A percentile compares a stretch with the other conserved stretches of the same genome.
Conservation (phyloP, 2,888 invertebrate genomes). For the Acanthosepion lycidas region DNA sequence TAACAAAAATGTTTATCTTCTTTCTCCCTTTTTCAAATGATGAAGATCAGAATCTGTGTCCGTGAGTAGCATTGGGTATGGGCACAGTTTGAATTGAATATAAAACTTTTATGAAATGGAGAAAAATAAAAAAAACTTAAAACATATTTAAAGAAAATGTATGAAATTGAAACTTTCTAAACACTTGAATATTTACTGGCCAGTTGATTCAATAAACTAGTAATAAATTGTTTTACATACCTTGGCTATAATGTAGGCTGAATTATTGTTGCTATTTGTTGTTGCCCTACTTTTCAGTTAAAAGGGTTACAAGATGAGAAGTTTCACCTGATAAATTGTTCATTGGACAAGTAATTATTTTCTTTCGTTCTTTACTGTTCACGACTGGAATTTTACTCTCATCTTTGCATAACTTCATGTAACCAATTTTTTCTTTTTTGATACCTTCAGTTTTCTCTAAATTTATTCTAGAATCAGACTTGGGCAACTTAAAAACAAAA, state of each 20-base stretch:
- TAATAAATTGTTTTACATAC: constrained; percentile 6
- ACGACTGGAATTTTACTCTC: not conserved
- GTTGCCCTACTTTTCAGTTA: not conserved
- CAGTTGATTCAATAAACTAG: not conserved
- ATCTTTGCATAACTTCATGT: not conserved
- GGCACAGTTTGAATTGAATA: not conserved
- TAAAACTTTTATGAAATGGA: not conserved
- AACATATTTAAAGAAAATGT: not conserved
- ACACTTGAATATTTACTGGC: not conserved
- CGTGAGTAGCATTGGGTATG: not conserved
- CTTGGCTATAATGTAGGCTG: constrained; percentile 33
- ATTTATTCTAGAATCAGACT: not conserved
- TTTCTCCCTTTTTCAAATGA: not conserved
- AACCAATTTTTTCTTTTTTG: not conserved
- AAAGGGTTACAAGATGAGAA: not conserved
- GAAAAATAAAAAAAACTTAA: not conserved
- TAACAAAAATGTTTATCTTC: too few species aligned
- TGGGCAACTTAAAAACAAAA: not conserved
- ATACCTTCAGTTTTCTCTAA: not conserved
- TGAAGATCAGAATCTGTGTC: not conserved
- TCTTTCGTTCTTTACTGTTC: not conserved
- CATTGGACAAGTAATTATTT: not conserved
- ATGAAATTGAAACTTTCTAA: constrained; percentile 3
- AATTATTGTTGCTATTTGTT: not conserved
- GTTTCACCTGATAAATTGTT: not conserved